These are phyloP conservation scores for Zaprionus nigranus DNA, from an alignment of 1,140 invertebrate genomes.

Conservation along the genomic window DNA sequence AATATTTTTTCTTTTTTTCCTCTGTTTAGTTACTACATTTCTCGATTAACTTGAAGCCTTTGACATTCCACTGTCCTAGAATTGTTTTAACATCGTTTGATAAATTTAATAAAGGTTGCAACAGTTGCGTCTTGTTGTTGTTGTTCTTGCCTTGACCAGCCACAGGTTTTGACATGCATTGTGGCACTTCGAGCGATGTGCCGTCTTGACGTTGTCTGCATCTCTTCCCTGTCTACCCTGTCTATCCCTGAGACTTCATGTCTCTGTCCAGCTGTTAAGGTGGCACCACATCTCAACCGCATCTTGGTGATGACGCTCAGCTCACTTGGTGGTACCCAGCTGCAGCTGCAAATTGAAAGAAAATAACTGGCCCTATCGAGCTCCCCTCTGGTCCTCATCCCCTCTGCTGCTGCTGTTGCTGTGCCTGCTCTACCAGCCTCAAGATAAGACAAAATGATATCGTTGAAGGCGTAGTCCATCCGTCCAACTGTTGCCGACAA, in stretches of 20 bases:
- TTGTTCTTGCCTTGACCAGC: neutral
- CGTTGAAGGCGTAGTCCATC: conserved; percentile 41
- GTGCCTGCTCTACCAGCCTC: conserved; percentile 14
- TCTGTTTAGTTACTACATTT: neutral
- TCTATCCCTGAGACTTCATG: too few relatives aligned
- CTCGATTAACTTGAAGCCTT: neutral
- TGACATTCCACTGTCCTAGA: neutral
- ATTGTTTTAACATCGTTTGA: neutral
- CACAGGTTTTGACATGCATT: neutral
- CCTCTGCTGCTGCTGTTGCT: conserved; percentile 17
- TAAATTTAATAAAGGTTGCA: neutral
- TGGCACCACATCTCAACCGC: neutral
- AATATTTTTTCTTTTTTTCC: too few relatives aligned
- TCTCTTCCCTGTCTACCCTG: too few relatives aligned
- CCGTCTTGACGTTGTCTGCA: neutral
- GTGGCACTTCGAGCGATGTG: neutral
- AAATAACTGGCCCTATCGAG: conserved; percentile 70
- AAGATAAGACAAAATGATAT: conserved; percentile 71
- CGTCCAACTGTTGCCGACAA: conserved; percentile 33
- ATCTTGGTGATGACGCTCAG: neutral
- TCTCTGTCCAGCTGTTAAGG: conserved; percentile 1
- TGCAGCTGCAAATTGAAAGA: conserved; percentile 67
- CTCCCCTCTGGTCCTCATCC: neutral
- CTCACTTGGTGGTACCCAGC: conserved; percentile 3
- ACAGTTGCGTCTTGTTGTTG: neutral